Percentiles rank a stretch among this genome's conserved stretches.
phyloP scores from a whole-genome alignment of 2,888 invertebrate genomes.

The Xestoiulus laeticollis region DNA sequence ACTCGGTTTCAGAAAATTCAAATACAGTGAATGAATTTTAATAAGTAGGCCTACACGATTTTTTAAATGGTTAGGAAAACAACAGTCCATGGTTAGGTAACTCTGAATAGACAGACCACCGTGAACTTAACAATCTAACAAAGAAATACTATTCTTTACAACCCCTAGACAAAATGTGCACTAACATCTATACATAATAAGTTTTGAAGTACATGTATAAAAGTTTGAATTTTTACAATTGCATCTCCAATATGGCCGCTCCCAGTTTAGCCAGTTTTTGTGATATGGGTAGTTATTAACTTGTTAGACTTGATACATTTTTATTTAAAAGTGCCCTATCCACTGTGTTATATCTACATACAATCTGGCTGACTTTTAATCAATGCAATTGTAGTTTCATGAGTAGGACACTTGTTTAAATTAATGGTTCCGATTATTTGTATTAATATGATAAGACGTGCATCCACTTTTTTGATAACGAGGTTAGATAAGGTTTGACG shows the following conservation, averaged over 20 bases:
- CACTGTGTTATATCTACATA: background rate
- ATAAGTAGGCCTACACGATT: background rate
- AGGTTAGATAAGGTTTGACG: too few relatives aligned
- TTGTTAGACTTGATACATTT: too few relatives aligned
- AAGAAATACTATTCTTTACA: too few relatives aligned
- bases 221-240: background rate
- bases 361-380: background rate
- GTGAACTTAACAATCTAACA: too few relatives aligned
- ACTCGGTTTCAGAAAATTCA: background rate
- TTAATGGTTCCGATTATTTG: background rate
- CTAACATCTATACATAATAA: too few relatives aligned
- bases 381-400: background rate
- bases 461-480: background rate
- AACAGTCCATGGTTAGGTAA: background rate
- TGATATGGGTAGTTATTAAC: background rate
- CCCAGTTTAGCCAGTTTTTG: background rate
- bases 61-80: background rate
- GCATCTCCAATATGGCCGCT: background rate
- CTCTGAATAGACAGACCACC: background rate
- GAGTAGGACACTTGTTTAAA: background rate
- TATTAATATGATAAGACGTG: background rate
- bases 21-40: background rate
- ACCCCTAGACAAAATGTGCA: background rate
- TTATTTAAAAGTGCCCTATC: background rate
- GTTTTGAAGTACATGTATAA: too few relatives aligned